Evolutionary conservation across 2,113 vertebrate species (phyloP).

Genomic region (Camelus bactrianus): DNA sequence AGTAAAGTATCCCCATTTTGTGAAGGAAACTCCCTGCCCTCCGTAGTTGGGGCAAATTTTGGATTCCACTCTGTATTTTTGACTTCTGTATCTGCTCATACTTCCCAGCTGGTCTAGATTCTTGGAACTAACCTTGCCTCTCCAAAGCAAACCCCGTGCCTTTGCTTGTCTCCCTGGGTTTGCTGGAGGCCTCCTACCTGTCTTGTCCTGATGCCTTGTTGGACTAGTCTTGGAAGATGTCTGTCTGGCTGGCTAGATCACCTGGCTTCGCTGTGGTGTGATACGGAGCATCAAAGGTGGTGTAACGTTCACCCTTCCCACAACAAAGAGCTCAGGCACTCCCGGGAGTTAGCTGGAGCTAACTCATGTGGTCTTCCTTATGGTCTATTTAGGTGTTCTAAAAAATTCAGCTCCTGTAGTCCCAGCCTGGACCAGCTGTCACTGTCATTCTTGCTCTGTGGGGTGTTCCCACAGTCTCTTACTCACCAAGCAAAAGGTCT

Average conservation of each 20-base stretch:
- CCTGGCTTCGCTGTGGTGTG: background rate
- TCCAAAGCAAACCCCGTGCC: background rate
- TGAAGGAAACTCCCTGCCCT: background rate
- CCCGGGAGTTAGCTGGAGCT: background rate
- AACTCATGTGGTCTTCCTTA: background rate
- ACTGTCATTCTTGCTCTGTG: background rate
- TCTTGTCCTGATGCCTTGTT: background rate
- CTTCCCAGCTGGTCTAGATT: background rate
- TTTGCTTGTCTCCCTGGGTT: background rate
- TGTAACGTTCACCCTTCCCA: background rate
- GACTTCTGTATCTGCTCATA: background rate
- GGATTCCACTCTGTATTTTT: background rate
- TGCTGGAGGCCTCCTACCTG: background rate
- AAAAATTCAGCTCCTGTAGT: background rate
- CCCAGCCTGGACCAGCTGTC: background rate
- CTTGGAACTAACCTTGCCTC: background rate
- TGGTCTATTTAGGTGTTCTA: background rate
- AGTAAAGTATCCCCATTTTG: background rate
- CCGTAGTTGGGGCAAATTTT: background rate
- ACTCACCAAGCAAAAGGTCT: slow-evolving; percentile 90
- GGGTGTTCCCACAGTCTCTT: too few relatives aligned
- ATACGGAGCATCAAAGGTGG: background rate
- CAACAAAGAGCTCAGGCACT: background rate
- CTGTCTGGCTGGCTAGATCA: background rate
- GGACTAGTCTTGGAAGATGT: background rate